A percentile compares a stretch with the other conserved stretches of the same genome.
Evolutionary conservation across 1,140 invertebrate genomes (phyloP).

Genomic region (Caenorhabditis latens): DNA sequence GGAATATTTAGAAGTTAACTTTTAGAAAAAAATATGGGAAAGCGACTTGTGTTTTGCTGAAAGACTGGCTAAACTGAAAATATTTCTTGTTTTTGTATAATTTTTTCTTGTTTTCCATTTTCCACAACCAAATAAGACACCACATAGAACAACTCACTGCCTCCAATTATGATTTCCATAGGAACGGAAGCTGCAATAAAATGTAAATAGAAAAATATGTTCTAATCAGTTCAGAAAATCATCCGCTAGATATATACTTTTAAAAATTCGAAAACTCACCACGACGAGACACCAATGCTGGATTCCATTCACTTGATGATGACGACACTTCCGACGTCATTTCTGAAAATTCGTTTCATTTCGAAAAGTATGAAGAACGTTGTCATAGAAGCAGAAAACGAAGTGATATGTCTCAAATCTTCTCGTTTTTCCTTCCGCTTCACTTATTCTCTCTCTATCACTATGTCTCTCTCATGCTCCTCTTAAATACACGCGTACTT

Average conservation of each 20-base stretch:
- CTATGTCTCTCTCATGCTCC: no score
- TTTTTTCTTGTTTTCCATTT: neutral
- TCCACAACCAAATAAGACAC: neutral
- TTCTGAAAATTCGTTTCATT: neutral
- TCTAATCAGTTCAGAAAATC: neutral
- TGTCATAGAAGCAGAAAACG: no score
- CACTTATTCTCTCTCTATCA: no score
- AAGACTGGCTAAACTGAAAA: neutral
- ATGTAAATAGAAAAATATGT: neutral
- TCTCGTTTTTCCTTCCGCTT: no score
- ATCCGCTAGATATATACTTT: neutral
- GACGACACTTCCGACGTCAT: neutral
- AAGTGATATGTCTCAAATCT: no score
- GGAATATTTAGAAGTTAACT: neutral
- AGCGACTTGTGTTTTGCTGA: no score
- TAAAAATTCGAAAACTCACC: neutral
- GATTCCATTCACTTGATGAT: slow-evolving; percentile 1
- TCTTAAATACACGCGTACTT: no score
- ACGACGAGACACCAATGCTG: slow-evolving; percentile 11
- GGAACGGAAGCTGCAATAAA: slow-evolving; percentile 35
- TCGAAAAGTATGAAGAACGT: no score
- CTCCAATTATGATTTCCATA: slow-evolving; percentile 43
- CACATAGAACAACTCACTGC: slow-evolving; percentile 5
- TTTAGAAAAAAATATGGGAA: no score
- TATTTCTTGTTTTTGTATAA: neutral